phyloP scores from a whole-genome alignment of 2,888 invertebrate genomes.

The Synanthedon formicaeformis region DNA sequence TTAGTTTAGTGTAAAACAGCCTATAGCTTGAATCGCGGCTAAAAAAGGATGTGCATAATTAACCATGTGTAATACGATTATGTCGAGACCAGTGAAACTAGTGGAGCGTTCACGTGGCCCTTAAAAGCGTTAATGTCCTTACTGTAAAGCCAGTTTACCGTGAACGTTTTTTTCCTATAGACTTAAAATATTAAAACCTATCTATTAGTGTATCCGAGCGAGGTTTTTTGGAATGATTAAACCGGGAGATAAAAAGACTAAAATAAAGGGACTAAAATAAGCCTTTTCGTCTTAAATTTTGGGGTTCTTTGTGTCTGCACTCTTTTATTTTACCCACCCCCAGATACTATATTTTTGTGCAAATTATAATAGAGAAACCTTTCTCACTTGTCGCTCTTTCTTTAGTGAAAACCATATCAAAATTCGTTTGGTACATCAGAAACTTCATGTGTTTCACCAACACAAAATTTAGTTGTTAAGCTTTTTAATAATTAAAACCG shows the following conservation, averaged over 20 bases:
- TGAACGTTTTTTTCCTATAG: slow-evolving; percentile 15
- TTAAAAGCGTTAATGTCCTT: slow-evolving; percentile 16
- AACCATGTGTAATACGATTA: slow-evolving; percentile 56
- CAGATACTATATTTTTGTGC: no score
- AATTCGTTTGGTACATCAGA: no score
- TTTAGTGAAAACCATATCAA: no score
- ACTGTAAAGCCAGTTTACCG: slow-evolving; percentile 14
- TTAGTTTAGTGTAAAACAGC: not conserved
- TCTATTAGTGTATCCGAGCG: not conserved
- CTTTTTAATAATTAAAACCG: no score
- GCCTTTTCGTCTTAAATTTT: no score
- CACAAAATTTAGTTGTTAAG: no score
- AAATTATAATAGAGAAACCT: no score
- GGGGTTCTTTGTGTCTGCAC: no score
- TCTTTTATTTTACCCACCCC: no score
- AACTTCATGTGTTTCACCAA: no score
- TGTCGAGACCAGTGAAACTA: slow-evolving; percentile 25
- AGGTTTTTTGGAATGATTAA: not conserved
- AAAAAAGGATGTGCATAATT: slow-evolving; percentile 52
- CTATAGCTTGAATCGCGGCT: slow-evolving; percentile 3
- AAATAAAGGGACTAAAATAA: not conserved
- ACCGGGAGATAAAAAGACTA: not conserved
- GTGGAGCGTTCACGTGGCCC: slow-evolving; percentile 25
- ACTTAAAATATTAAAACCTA: not conserved
- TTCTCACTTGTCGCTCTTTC: no score